These are phyloP conservation scores for Cydia amplana DNA, from an alignment of 1,140 invertebrate species.

Conservation along the genomic window DNA sequence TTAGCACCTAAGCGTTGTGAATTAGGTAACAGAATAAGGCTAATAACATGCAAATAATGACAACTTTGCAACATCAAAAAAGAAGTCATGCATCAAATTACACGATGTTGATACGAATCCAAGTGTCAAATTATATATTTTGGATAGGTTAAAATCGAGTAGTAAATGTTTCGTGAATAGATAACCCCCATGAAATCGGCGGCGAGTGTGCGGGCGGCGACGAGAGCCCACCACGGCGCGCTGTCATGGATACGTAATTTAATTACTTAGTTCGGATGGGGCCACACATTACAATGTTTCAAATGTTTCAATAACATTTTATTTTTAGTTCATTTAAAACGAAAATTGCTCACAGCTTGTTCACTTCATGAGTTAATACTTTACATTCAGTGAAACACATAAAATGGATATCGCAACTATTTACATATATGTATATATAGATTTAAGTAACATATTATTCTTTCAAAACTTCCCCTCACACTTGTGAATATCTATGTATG, in stretches of 20 bases:
- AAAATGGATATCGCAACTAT: too few species aligned
- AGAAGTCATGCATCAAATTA: neutral
- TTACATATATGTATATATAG: too few species aligned
- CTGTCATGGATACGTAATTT: conserved; percentile 45
- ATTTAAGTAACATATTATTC: too few species aligned
- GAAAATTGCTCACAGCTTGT: neutral
- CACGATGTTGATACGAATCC: neutral
- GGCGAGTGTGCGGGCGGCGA: neutral
- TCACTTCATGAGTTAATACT: too few species aligned
- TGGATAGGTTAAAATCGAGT: neutral
- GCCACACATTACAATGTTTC: neutral
- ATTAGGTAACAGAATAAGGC: neutral
- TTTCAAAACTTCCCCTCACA: too few species aligned
- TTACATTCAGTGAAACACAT: too few species aligned
- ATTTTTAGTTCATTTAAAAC: neutral
- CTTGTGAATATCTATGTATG: too few species aligned
- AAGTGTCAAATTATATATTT: neutral
- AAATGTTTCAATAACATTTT: neutral
- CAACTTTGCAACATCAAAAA: neutral
- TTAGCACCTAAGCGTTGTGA: neutral
- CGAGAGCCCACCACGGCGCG: neutral
- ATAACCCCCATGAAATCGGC: neutral
- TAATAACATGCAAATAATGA: neutral
- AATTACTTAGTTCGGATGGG: conserved; percentile 6
- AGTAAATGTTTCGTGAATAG: neutral